Base-by-base conservation (phyloP, 2,797 vertebrate species). In the Trematomus bernacchii region DNA sequence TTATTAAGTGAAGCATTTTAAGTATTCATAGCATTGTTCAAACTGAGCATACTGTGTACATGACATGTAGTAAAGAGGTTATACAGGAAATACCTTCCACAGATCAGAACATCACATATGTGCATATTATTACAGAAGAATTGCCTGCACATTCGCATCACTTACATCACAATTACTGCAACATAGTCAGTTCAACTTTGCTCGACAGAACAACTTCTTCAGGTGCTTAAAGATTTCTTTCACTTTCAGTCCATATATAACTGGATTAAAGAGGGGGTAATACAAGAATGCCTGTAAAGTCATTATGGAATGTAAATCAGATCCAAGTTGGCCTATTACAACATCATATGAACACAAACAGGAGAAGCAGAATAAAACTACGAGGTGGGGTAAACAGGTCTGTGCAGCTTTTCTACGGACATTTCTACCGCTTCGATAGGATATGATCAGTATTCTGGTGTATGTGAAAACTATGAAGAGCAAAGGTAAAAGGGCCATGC, bases 371-470 rank as follows among this genome's bases (percentile, higher is more conserved):
- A 83, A 27, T 43, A 90, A 51, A 57, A 88, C 83, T 4, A 87
- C 0, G 48, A 89, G 30, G 23, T 89, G 85, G 0, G 84, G 82
- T 33, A 86, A 47, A 62, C 85, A 89, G 12, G 85, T 89, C 66
- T 87, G 57, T 42, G 47, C 77, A n/a, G 82, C 65, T 12, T 83
- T 83, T 30, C 3, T 83, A 42, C 71, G 83, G 3, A 84, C 73
- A 1, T 66, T 44, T 62, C 11, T 73, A 50, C 48, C 7, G 4
- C 73, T 80, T 30, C 14, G 27, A 16, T 5, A 81, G 0, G 67
- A n/a, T n/a, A 83, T 59, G 1, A 66, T 10, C 15, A 89, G 30
- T 23, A 87, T 83, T 5, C 55, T 86, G 2, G 66, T 10, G 4
- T 89, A 89, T 16, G 85, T 87, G 10, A 79, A 89, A 8, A 83